These are phyloP conservation scores for Perodicticus potto DNA, from an alignment of 2,797 vertebrate genomes.

Conservation along the genomic window DNA sequence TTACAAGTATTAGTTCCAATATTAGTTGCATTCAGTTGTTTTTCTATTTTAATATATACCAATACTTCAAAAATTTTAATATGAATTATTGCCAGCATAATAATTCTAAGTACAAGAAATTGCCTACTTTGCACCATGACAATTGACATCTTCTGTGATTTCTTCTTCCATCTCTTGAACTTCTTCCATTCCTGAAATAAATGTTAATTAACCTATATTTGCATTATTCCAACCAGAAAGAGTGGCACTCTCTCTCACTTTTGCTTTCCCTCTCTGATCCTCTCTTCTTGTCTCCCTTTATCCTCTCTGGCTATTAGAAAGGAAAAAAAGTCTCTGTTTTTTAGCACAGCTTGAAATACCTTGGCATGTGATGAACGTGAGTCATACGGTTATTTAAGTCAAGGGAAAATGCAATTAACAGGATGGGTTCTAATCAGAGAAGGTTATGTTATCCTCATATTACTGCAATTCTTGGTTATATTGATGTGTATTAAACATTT, in stretches of 20 bases:
- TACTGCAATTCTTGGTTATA: not conserved
- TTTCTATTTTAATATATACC: not conserved
- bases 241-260: not conserved
- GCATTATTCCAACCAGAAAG: not conserved
- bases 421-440: not conserved
- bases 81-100: not conserved
- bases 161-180: not conserved
- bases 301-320: not conserved
- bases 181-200: not conserved
- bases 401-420: not conserved
- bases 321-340: not conserved
- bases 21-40: not conserved
- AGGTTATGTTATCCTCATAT: not conserved
- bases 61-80: not conserved
- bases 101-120: not conserved
- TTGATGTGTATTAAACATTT: not conserved
- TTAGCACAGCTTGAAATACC: not conserved
- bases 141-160: not conserved
- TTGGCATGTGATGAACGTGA: not conserved
- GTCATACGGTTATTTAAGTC: not conserved
- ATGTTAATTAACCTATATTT: not conserved
- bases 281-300: not conserved
- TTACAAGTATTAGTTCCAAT: not conserved
- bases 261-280: not conserved
- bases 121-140: not conserved